These are phyloP conservation scores for Choloepus didactylus DNA, from an alignment of 2,797 vertebrate genomes.

Conservation along the genomic window DNA sequence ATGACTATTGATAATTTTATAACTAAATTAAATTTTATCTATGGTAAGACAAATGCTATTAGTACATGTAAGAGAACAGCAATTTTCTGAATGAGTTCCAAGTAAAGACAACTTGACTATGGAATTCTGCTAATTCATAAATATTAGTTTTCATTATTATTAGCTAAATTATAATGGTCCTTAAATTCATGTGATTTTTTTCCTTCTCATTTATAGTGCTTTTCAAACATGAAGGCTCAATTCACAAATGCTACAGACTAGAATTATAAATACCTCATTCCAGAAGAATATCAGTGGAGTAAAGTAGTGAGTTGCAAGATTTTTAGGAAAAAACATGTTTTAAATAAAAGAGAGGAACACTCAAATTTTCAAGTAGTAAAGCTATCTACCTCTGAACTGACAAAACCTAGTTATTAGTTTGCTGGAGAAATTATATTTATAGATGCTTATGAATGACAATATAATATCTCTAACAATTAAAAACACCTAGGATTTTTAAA, in stretches of 20 bases:
- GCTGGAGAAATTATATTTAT: neutral
- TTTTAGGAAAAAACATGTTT: constrained; percentile 29
- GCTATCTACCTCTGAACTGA: neutral
- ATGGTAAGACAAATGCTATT: neutral
- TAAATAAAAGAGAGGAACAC: neutral
- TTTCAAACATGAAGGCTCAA: neutral
- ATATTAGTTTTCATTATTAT: neutral
- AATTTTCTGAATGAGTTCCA: neutral
- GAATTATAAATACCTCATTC: constrained; percentile 20
- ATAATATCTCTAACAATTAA: constrained; percentile 65
- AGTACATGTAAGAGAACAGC: neutral
- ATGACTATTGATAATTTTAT: neutral
- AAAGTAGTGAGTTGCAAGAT: neutral
- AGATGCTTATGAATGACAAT: constrained; percentile 56
- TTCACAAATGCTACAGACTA: neutral
- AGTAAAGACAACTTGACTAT: neutral
- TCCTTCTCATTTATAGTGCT: neutral
- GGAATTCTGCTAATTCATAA: neutral
- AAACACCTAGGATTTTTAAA: constrained; percentile 65
- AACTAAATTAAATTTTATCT: neutral
- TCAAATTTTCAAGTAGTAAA: constrained; percentile 61
- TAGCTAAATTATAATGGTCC: constrained; percentile 13
- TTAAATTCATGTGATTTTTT: neutral
- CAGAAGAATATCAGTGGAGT: constrained; percentile 6
- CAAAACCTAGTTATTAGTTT: constrained; percentile 22